phyloP scores from a whole-genome alignment of 2,797 vertebrate genomes.

The Lithobates sylvaticus region DNA sequence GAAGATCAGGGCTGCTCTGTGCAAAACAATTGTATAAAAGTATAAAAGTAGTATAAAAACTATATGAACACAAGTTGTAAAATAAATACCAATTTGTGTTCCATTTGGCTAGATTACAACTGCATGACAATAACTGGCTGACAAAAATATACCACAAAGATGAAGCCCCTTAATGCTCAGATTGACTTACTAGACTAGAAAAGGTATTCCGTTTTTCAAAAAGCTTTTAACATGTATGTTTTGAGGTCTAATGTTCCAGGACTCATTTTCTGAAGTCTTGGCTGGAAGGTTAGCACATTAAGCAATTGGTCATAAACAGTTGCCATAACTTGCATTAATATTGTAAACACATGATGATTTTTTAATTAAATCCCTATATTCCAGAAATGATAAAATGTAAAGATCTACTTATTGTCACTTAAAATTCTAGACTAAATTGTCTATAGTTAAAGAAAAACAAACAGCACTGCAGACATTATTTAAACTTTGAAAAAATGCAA shows the following conservation, averaged over 20 bases:
- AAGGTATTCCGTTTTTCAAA: neutral
- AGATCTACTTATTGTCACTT: constrained; percentile 38
- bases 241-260: neutral
- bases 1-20: no score
- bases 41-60: no score
- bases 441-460: constrained; percentile 42
- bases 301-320: constrained; percentile 25
- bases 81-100: neutral
- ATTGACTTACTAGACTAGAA: neutral
- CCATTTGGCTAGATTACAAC: neutral
- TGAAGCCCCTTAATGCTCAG: neutral
- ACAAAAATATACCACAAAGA: neutral
- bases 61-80: neutral
- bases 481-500: constrained; percentile 68
- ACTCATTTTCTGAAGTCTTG: neutral
- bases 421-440: constrained; percentile 41
- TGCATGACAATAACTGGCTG: neutral
- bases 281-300: constrained; percentile 3
- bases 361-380: constrained; percentile 9
- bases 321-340: constrained; percentile 38
- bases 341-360: constrained; percentile 15
- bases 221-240: constrained; percentile 6
- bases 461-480: constrained; percentile 66
- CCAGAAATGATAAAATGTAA: constrained; percentile 32
- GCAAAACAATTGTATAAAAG: no score